Conservation (phyloP, 2,797 vertebrate genomes). For the Trichosurus vulpecula region DNA sequence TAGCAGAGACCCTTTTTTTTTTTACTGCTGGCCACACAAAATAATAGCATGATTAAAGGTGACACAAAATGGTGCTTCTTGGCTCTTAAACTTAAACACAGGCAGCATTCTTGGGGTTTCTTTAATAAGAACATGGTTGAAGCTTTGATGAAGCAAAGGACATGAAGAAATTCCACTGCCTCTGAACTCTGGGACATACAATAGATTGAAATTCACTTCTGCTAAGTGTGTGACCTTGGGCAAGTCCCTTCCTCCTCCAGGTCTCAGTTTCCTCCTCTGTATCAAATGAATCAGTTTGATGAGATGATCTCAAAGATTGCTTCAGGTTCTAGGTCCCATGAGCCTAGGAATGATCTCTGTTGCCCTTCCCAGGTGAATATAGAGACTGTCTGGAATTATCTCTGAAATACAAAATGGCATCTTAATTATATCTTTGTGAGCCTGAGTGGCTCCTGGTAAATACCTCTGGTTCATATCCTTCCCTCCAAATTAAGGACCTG, state of each 20-base stretch:
- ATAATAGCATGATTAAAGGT: background rate
- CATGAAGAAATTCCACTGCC: background rate
- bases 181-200: background rate
- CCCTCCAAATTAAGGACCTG: background rate
- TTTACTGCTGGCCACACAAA: conserved; percentile 8
- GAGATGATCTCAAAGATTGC: background rate
- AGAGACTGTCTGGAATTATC: background rate
- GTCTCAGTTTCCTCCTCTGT: background rate
- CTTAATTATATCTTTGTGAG: background rate
- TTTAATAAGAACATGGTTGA: background rate
- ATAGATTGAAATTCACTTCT: background rate
- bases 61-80: background rate
- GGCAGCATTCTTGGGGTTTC: background rate
- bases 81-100: background rate
- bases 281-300: background rate
- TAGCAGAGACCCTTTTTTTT: conserved; percentile 36
- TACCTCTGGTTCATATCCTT: background rate
- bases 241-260: background rate
- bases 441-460: background rate
- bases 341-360: background rate
- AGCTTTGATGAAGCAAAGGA: background rate
- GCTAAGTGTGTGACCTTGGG: background rate
- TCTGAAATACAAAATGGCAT: background rate
- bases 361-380: background rate
- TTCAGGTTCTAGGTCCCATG: background rate